These are phyloP conservation scores for Chroicocephalus ridibundus DNA, from an alignment of 2,113 vertebrate species.

Conservation along the genomic window DNA sequence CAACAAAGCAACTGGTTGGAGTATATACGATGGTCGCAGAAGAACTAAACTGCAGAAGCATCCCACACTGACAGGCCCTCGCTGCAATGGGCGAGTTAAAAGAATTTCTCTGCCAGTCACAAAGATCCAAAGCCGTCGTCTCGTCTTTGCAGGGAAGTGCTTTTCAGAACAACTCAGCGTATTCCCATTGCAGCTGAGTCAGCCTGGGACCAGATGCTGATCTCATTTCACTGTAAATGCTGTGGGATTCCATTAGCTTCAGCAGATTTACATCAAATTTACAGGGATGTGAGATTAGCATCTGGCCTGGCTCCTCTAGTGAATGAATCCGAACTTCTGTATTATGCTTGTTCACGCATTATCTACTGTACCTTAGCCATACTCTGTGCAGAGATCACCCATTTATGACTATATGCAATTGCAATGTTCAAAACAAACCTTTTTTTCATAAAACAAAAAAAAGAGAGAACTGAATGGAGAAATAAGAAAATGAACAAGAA, in stretches of 20 bases:
- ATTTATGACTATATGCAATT: background rate
- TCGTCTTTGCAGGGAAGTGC: background rate
- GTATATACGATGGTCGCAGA: background rate
- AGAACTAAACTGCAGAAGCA: background rate
- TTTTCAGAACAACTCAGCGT: background rate
- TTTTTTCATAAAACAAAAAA: background rate
- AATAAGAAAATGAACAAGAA: background rate
- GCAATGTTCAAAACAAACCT: background rate
- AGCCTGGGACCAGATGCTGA: slow-evolving; percentile 48
- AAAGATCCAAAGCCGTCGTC: background rate
- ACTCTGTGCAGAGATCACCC: background rate
- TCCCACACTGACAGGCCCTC: background rate
- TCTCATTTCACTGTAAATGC: slow-evolving; percentile 26
- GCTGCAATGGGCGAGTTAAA: background rate
- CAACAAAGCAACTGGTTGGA: background rate
- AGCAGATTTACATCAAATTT: slow-evolving; percentile 58
- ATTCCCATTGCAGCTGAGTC: slow-evolving; percentile 21
- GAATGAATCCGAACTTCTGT: background rate
- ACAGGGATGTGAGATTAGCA: slow-evolving; percentile 14
- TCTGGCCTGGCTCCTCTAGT: slow-evolving; percentile 5
- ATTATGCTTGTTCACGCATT: background rate
- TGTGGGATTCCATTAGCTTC: slow-evolving; percentile 38
- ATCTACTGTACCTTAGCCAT: background rate
- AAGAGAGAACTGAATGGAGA: background rate
- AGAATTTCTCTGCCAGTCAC: background rate